phyloP scores from a whole-genome alignment of 2,797 vertebrate species.

The Onychomys leucogaster region DNA sequence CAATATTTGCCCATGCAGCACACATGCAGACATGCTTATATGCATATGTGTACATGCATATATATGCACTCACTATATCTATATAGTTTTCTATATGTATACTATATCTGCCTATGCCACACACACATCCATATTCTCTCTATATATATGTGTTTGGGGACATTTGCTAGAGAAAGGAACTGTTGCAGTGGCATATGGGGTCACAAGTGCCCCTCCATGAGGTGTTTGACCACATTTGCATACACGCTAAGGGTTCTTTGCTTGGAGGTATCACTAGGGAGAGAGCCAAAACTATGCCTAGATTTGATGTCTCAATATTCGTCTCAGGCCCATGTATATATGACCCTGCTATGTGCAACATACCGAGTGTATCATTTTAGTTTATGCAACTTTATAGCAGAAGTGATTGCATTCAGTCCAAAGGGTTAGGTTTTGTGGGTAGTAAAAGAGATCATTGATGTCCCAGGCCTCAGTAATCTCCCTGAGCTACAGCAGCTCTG shows the following conservation, averaged over 20 bases:
- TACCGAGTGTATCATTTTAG: neutral
- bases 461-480: neutral
- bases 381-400: neutral
- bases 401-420: neutral
- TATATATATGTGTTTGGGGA: neutral
- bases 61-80: too few relatives aligned
- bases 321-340: neutral
- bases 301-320: neutral
- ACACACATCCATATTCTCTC: neutral
- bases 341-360: neutral
- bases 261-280: neutral
- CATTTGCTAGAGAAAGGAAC: neutral
- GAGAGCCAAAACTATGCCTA: neutral
- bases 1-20: neutral
- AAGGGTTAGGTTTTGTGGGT: neutral
- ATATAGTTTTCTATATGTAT: neutral
- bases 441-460: neutral
- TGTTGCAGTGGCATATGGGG: neutral
- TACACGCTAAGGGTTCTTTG: neutral
- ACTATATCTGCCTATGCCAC: neutral
- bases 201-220: neutral
- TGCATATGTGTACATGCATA: too few relatives aligned
- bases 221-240: neutral
- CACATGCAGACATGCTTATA: neutral
- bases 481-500: neutral